Evolutionary conservation across 2,888 invertebrate genomes (phyloP).

Genomic region (Thymelicus lineola): DNA sequence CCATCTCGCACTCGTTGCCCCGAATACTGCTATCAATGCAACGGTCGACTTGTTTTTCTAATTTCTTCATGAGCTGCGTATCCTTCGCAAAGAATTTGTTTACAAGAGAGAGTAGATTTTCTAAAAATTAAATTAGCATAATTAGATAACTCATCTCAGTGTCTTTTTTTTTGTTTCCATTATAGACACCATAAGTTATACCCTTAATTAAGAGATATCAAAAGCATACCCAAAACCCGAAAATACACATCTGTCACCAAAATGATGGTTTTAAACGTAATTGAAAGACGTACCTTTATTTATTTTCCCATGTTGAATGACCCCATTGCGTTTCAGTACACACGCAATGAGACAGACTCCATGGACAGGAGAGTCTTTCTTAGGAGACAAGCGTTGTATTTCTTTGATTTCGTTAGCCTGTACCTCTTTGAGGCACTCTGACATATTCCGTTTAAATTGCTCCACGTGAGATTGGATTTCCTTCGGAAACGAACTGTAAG

Average conservation of each 20-base stretch:
- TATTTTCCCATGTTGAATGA: conserved; percentile 69
- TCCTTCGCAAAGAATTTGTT: conserved; percentile 76
- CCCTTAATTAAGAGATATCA: no score
- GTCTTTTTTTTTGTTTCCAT: not conserved
- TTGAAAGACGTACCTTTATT: conserved; percentile 61
- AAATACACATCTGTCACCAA: no score
- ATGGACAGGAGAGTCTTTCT: conserved; percentile 69
- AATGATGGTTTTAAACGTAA: not conserved
- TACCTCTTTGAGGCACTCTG: conserved; percentile 74
- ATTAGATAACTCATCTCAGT: not conserved
- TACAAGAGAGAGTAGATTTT: conserved; percentile 64
- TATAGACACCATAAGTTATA: no score
- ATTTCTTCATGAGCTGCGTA: conserved; percentile 70
- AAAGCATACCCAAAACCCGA: no score
- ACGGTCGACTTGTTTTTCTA: conserved; percentile 71
- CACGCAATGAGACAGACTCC: conserved; percentile 78
- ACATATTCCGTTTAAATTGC: conserved; percentile 74
- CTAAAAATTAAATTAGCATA: conserved; percentile 52
- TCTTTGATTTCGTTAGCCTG: conserved; percentile 63
- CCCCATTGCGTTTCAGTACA: conserved; percentile 71
- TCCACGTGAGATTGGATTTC: conserved; percentile 62
- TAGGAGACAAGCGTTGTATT: conserved; percentile 67
- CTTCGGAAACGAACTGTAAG: conserved; percentile 74
- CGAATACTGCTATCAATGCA: conserved; percentile 66
- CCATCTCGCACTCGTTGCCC: conserved; percentile 67